phyloP scores from a whole-genome alignment of 2,888 invertebrate species.

The Pachycephus smyrnensis region DNA sequence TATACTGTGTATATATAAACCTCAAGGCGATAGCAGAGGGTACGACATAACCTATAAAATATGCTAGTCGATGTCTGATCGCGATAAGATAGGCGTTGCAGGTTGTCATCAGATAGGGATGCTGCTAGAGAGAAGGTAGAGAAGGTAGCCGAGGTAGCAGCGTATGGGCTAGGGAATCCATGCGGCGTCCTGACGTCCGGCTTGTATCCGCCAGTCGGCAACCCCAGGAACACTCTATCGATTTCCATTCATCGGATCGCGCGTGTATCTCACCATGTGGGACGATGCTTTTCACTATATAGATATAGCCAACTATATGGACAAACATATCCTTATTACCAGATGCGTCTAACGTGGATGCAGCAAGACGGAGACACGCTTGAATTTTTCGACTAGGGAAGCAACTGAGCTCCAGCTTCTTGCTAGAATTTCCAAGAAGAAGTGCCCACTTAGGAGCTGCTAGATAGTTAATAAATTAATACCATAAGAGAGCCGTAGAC shows the following conservation, averaged over 20 bases:
- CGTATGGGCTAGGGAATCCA: not conserved
- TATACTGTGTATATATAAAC: not conserved
- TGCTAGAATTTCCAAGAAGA: not conserved
- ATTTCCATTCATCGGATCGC: slow-evolving; percentile 10
- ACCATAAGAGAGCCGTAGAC: slow-evolving; percentile 24
- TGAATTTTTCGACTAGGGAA: not conserved
- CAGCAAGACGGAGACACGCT: not conserved
- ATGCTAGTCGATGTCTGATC: slow-evolving; percentile 32
- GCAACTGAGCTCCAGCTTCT: not conserved
- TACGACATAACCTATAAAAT: not conserved
- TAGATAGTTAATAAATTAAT: slow-evolving; percentile 44
- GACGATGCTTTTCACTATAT: not conserved
- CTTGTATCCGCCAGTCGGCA: slow-evolving; percentile 6
- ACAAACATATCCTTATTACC: not conserved
- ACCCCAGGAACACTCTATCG: slow-evolving; percentile 8
- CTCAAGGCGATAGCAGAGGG: not conserved
- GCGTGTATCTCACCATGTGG: not conserved
- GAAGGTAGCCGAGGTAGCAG: slow-evolving; percentile 10
- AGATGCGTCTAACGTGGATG: not conserved
- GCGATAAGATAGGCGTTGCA: slow-evolving; percentile 36
- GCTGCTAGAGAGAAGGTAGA: slow-evolving; percentile 19
- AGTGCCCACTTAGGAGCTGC: not conserved
- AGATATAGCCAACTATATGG: not conserved
- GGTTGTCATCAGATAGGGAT: slow-evolving; percentile 39
- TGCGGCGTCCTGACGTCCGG: slow-evolving; percentile 6